Percentiles rank a stretch among this genome's conserved stretches.
Evolutionary conservation across 2,888 invertebrate genomes (phyloP).

Genomic region (Cyrtodaria siliqua): DNA sequence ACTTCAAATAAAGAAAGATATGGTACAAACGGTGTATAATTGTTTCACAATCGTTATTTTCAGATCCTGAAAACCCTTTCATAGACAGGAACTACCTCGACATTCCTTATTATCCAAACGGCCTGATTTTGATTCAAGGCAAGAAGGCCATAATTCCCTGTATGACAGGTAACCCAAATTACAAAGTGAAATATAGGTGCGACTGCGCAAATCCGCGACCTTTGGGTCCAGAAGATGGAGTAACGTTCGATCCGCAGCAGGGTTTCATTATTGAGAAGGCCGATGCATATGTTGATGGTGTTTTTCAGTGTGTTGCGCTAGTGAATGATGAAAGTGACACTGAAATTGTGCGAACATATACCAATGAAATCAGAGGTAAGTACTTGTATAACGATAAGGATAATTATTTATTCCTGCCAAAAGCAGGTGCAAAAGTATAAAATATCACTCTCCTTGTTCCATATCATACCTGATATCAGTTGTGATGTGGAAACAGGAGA

Average conservation of each 20-base stretch:
- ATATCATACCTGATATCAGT: too few species aligned
- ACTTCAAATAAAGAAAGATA: too few species aligned
- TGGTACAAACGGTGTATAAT: not conserved
- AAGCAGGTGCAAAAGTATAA: too few species aligned
- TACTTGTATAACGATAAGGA: too few species aligned
- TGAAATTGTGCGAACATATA: slow-evolving; percentile 9
- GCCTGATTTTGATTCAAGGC: slow-evolving; percentile 45
- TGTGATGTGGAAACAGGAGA: too few species aligned
- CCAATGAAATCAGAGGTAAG: slow-evolving; percentile 18
- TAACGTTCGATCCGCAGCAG: slow-evolving; percentile 56
- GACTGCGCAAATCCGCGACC: not conserved
- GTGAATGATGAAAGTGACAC: slow-evolving; percentile 14
- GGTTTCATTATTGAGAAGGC: slow-evolving; percentile 72
- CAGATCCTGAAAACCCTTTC: slow-evolving; percentile 63
- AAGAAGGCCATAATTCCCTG: slow-evolving; percentile 61
- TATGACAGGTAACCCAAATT: slow-evolving; percentile 62
- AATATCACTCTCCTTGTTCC: too few species aligned
- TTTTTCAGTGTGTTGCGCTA: slow-evolving; percentile 59
- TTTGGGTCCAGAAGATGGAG: slow-evolving; percentile 44
- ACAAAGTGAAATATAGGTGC: slow-evolving; percentile 48
- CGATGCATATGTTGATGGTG: slow-evolving; percentile 59
- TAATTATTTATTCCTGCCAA: too few species aligned
- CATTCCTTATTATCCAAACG: slow-evolving; percentile 17
- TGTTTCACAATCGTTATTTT: slow-evolving; percentile 17
- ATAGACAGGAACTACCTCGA: slow-evolving; percentile 26